A percentile compares a stretch with the other conserved stretches of the same genome.
Conservation (phyloP, 2,797 vertebrate genomes). For the Leptatherina wallacei region DNA sequence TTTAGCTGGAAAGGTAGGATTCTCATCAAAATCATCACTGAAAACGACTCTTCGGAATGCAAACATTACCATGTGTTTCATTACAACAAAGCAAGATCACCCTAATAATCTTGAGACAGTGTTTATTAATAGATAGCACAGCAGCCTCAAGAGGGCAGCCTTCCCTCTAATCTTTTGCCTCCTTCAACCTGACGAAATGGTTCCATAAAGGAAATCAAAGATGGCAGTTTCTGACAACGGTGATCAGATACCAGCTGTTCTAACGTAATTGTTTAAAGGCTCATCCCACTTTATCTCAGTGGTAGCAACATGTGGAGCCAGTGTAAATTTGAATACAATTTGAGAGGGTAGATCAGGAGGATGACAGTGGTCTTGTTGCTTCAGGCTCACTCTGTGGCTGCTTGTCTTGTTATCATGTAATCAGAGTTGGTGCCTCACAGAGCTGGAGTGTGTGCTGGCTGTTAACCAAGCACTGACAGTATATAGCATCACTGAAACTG, state of each 20-base stretch:
- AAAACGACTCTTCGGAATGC: background rate
- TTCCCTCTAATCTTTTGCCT: slow-evolving; percentile 44
- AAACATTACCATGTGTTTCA: background rate
- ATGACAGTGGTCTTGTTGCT: slow-evolving; percentile 13
- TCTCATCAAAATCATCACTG: background rate
- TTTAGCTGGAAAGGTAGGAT: slow-evolving; percentile 89
- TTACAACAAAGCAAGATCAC: background rate
- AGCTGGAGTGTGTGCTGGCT: slow-evolving; percentile 7
- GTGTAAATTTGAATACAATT: slow-evolving; percentile 13
- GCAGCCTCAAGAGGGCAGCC: slow-evolving; percentile 71
- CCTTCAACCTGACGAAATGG: slow-evolving; percentile 22
- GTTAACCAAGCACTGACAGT: slow-evolving; percentile 1
- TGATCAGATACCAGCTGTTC: slow-evolving; percentile 38
- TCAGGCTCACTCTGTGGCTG: slow-evolving; percentile 17
- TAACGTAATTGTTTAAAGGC: slow-evolving; percentile 32
- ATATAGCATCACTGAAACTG: background rate
- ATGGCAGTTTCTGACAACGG: slow-evolving; percentile 51
- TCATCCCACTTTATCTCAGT: slow-evolving; percentile 33
- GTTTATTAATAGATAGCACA: slow-evolving; percentile 12
- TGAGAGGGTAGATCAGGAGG: slow-evolving; percentile 20
- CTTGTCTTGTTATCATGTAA: slow-evolving; percentile 29
- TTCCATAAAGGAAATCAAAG: slow-evolving; percentile 47
- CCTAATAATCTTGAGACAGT: background rate
- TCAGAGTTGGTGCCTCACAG: slow-evolving; percentile 1
- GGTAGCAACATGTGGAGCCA: slow-evolving; percentile 2